Percentiles rank a stretch among this genome's conserved stretches.
Evolutionary conservation across 2,888 invertebrate genomes (phyloP).

Genomic region (Leptopilina drosophilae): DNA sequence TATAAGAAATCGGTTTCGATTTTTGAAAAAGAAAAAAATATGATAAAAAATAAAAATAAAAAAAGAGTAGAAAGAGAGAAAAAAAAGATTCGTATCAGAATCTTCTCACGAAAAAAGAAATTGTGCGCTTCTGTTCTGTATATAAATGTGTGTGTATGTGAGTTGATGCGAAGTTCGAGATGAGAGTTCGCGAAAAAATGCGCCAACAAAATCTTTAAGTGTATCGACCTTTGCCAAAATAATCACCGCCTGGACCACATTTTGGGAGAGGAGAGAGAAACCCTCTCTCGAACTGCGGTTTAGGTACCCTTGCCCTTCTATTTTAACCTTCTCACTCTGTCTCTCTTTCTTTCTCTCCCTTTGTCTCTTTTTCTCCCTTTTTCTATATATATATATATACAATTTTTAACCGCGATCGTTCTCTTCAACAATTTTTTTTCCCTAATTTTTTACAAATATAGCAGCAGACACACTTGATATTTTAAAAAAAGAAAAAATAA

Average conservation of each 20-base stretch:
- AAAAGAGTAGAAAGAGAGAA: too few species aligned
- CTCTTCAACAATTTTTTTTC: too few species aligned
- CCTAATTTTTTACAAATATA: too few species aligned
- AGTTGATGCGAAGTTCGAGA: neutral
- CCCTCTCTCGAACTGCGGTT: neutral
- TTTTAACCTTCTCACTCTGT: neutral
- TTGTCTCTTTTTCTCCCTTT: too few species aligned
- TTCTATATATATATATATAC: too few species aligned
- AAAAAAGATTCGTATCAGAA: conserved; percentile 24
- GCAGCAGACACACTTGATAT: too few species aligned
- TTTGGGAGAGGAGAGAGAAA: neutral
- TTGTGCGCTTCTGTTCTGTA: conserved; percentile 20
- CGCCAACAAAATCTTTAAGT: conserved; percentile 12
- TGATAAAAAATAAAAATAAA: too few species aligned
- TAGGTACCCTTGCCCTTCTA: neutral
- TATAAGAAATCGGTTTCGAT: conserved; percentile 44
- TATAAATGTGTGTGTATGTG: neutral
- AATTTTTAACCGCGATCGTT: too few species aligned
- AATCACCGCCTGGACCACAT: neutral
- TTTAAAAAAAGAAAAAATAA: too few species aligned
- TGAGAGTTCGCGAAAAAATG: neutral
- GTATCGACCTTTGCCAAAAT: conserved; percentile 28
- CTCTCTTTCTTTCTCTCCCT: too few species aligned
- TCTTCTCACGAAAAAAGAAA: conserved; percentile 11
- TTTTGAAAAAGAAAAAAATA: conserved; percentile 35